Evolutionary conservation across 1,140 invertebrate genomes (phyloP).

Genomic region (Caenorhabditis briggsae): DNA sequence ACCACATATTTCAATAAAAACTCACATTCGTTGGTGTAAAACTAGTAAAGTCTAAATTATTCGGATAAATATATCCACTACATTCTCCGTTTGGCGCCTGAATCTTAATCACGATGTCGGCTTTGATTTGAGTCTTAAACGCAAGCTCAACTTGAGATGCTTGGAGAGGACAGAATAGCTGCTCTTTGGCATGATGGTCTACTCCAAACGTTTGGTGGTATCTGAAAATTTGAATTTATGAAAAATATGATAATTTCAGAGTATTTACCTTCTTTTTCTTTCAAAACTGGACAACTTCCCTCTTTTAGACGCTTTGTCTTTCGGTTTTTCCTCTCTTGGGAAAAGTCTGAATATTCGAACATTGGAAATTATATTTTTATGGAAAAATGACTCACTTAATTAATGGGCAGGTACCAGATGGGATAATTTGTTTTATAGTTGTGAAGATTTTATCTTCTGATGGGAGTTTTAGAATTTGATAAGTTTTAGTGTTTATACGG

Average conservation of each 20-base stretch:
- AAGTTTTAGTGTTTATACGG: neutral
- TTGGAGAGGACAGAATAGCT: conserved; percentile 33
- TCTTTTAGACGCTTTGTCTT: neutral
- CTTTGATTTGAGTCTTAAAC: conserved; percentile 25
- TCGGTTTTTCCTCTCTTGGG: neutral
- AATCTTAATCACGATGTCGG: conserved; percentile 9
- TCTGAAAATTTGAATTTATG: neutral
- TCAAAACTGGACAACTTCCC: conserved; percentile 2
- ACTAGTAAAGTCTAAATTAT: conserved; percentile 4
- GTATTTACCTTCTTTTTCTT: neutral
- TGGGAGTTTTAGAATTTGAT: neutral
- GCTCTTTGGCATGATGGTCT: conserved; percentile 37
- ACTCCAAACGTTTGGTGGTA: conserved; percentile 34
- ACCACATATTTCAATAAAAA: too few species aligned
- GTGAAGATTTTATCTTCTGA: conserved; percentile 44
- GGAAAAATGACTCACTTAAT: neutral
- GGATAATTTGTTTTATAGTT: neutral
- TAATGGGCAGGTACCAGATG: neutral
- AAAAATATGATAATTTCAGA: neutral
- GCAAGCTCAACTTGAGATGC: conserved; percentile 33
- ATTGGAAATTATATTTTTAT: neutral
- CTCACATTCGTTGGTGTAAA: conserved; percentile 34
- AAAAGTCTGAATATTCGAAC: conserved; percentile 1
- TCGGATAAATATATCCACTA: conserved; percentile 40
- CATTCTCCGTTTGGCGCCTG: conserved; percentile 39